Percentiles rank a stretch among this genome's conserved stretches.
These are phyloP conservation scores for Clarias batrachus DNA, from an alignment of 2,113 vertebrate genomes.

Conservation along the genomic window DNA sequence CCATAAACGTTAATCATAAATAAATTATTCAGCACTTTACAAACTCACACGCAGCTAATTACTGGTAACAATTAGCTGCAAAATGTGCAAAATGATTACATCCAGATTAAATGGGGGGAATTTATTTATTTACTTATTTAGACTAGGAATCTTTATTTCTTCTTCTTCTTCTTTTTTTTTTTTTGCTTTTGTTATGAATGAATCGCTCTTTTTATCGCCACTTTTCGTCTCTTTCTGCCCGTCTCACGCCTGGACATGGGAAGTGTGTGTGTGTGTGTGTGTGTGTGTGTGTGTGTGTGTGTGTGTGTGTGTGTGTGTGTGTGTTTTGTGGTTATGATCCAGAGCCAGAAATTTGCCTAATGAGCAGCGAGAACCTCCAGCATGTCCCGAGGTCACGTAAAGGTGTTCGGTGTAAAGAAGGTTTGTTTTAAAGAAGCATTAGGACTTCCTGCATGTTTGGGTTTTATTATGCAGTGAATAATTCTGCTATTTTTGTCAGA, in stretches of 20 bases:
- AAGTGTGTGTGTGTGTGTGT: no score
- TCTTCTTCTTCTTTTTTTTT: neutral
- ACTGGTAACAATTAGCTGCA: neutral
- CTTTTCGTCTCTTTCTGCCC: neutral
- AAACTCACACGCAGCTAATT: neutral
- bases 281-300: no score
- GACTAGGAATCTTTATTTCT: neutral
- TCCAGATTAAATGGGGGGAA: slow-evolving; percentile 25
- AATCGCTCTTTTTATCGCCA: neutral
- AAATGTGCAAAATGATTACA: neutral
- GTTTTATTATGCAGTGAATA: neutral
- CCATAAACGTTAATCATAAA: neutral
- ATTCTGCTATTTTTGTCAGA: neutral
- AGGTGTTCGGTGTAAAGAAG: neutral
- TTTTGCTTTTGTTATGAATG: neutral
- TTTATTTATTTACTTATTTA: neutral
- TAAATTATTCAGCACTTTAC: slow-evolving; percentile 16
- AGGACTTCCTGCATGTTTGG: neutral
- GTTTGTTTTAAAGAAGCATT: neutral
- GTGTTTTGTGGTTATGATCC: neutral
- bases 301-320: no score
- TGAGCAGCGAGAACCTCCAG: neutral
- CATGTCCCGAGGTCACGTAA: neutral
- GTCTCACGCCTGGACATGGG: neutral
- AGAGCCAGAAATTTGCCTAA: neutral